These are phyloP conservation scores for Unio pictorum DNA, from an alignment of 2,888 invertebrate genomes.

Conservation along the genomic window DNA sequence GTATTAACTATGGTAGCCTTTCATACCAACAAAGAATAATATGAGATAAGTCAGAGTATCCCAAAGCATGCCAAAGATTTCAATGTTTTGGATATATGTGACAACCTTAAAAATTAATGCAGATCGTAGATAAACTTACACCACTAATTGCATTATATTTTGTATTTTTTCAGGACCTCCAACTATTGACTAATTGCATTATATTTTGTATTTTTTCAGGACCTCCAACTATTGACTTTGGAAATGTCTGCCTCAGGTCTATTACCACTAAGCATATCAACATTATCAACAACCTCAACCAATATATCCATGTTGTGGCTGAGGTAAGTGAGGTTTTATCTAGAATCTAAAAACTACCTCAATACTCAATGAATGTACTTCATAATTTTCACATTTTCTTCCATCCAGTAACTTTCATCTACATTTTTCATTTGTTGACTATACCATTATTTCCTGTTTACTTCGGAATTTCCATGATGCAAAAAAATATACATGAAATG, in stretches of 20 bases:
- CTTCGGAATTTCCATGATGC: too few relatives aligned
- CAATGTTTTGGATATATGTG: background rate
- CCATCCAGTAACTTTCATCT: background rate
- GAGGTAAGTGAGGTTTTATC: slow-evolving; percentile 49
- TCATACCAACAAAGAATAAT: too few relatives aligned
- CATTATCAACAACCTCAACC: slow-evolving; percentile 70
- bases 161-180: slow-evolving; percentile 61
- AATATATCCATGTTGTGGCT: slow-evolving; percentile 67
- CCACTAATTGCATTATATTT: background rate
- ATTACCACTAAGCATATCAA: slow-evolving; percentile 64
- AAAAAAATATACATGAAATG: too few relatives aligned
- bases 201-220: slow-evolving; percentile 46
- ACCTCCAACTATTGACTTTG: slow-evolving; percentile 69
- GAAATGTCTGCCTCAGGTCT: slow-evolving; percentile 67
- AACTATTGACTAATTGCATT: slow-evolving; percentile 55
- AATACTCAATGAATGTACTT: too few relatives aligned
- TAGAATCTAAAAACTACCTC: too few relatives aligned
- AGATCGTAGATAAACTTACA: background rate
- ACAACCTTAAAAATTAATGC: background rate
- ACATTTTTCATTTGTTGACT: background rate
- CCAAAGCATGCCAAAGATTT: too few relatives aligned
- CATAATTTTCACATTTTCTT: too few relatives aligned
- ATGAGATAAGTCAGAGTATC: too few relatives aligned
- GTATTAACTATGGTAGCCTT: too few relatives aligned
- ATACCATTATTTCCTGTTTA: too few relatives aligned